Percentiles rank a stretch among this genome's conserved stretches.
Conservation (phyloP, 92 coral and sea anemone genomes). For the Actinernus sp. region DNA sequence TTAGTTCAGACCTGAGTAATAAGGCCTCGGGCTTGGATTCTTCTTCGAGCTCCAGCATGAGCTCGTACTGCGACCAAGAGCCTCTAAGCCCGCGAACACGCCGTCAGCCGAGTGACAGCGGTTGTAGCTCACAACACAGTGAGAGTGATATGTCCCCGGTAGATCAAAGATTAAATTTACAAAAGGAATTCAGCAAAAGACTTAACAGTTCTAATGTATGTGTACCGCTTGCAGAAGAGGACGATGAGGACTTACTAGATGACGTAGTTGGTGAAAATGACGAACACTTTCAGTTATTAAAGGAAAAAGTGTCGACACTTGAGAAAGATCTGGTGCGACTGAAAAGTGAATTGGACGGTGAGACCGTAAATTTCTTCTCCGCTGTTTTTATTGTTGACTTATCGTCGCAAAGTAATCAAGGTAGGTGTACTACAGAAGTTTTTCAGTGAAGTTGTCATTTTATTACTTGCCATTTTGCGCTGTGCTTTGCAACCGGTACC, state of each 20-base stretch:
- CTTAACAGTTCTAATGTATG: constrained; percentile 36
- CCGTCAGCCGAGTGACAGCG: constrained; percentile 82
- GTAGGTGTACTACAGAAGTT: constrained; percentile 27
- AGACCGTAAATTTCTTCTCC: constrained; percentile 79
- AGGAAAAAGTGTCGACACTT: constrained; percentile 66
- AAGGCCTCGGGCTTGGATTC: constrained; percentile 12
- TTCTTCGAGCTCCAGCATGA: constrained; percentile 77
- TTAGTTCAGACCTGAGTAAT: constrained; percentile 7
- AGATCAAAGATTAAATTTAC: constrained; percentile 24
- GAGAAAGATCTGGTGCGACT: constrained; percentile 72
- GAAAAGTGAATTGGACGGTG: constrained; percentile 78
- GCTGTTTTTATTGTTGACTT: constrained; percentile 78
- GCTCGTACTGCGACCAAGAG: constrained; percentile 83
- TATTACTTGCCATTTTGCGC: too few species aligned
- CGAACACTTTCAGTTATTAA: constrained; percentile 55
- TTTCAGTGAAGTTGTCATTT: too few species aligned
- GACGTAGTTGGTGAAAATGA: constrained; percentile 38
- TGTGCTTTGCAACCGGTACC: too few species aligned
- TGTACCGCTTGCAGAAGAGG: constrained; percentile 86
- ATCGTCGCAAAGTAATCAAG: constrained; percentile 48
- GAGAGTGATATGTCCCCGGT: constrained; percentile 70
- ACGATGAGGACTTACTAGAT: constrained; percentile 62
- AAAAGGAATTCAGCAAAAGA: constrained; percentile 31
- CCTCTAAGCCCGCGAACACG: constrained; percentile 75
- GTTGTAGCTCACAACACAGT: constrained; percentile 83